A percentile compares a stretch with the other conserved stretches of the same genome.
Conservation (phyloP, 2,113 vertebrate species). For the Bujurquina vittata region DNA sequence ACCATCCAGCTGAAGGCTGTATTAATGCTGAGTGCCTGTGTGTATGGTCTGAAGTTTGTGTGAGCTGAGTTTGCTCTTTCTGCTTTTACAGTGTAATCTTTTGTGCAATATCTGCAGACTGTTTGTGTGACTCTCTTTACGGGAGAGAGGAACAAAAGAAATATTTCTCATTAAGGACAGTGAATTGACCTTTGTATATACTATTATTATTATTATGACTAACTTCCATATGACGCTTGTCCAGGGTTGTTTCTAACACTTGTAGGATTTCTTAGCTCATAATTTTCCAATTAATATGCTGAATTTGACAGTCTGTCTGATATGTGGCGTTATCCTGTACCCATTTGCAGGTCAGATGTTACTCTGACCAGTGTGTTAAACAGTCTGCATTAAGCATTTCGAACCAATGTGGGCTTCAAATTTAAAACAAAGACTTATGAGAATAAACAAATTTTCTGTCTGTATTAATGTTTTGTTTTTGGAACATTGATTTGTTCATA, state of each 20-base stretch:
- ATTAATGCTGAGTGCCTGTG: conserved; percentile 44
- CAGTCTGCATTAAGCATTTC: conserved; percentile 32
- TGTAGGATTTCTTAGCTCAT: conserved; percentile 7
- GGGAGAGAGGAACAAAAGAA: conserved; percentile 26
- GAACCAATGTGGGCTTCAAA: conserved; percentile 32
- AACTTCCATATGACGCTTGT: conserved; percentile 28
- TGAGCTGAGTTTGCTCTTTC: conserved; percentile 41
- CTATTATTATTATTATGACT: conserved; percentile 22
- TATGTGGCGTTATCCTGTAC: conserved; percentile 7
- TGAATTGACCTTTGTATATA: conserved; percentile 38
- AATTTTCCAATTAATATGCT: conserved; percentile 17
- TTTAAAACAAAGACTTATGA: conserved; percentile 18
- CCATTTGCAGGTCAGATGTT: conserved; percentile 12
- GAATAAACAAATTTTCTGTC: conserved; percentile 47
- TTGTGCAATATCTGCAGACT: conserved; percentile 72
- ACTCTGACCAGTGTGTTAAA: conserved; percentile 14
- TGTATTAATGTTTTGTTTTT: conserved; percentile 35
- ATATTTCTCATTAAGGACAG: conserved; percentile 24
- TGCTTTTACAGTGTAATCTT: conserved; percentile 70
- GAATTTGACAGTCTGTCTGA: conserved; percentile 6
- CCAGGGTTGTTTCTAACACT: conserved; percentile 17
- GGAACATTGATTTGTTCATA: conserved; percentile 12
- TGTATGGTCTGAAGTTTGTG: neutral
- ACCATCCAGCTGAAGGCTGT: conserved; percentile 38
- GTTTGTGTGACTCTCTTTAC: conserved; percentile 37